Evolutionary conservation across 2,113 vertebrate species (phyloP).

Genomic region (Anser cygnoides): DNA sequence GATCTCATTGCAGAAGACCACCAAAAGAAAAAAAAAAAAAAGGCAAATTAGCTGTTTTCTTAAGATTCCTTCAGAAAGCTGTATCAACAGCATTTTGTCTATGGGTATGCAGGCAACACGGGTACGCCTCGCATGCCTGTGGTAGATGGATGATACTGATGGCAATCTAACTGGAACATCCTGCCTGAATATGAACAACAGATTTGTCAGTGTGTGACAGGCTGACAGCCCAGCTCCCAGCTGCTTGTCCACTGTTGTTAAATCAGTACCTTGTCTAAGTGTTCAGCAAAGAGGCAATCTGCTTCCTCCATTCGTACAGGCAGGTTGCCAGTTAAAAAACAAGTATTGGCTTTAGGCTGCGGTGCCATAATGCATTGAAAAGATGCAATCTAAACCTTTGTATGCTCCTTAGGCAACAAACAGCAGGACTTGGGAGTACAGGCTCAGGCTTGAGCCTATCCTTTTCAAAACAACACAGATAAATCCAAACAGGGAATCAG

Average conservation of each 20-base stretch:
- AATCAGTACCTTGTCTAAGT: slow-evolving; percentile 86
- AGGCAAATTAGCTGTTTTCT: slow-evolving; percentile 13
- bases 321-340: slow-evolving; percentile 81
- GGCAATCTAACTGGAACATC: slow-evolving; percentile 75
- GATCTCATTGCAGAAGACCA: not conserved
- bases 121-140: not conserved
- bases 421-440: slow-evolving; percentile 61
- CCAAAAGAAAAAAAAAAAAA: not conserved
- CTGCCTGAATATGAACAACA: slow-evolving; percentile 92
- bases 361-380: slow-evolving; percentile 78
- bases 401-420: slow-evolving; percentile 69
- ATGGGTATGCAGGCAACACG: not conserved
- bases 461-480: slow-evolving; percentile 67
- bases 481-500: slow-evolving; percentile 50
- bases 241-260: slow-evolving; percentile 97
- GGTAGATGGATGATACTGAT: slow-evolving; percentile 74
- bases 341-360: slow-evolving; percentile 79
- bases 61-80: not conserved
- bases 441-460: slow-evolving; percentile 62
- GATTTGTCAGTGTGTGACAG: slow-evolving; percentile 96
- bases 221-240: slow-evolving; percentile 93
- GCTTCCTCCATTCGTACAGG: slow-evolving; percentile 78
- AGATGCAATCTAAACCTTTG: slow-evolving; percentile 74
- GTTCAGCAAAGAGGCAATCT: slow-evolving; percentile 85
- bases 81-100: slow-evolving; percentile 8